Evolutionary conservation across 2,113 vertebrate species (phyloP), one percentile per base, ranked within the genome.

Genomic region (Anas platyrhynchos): DNA sequence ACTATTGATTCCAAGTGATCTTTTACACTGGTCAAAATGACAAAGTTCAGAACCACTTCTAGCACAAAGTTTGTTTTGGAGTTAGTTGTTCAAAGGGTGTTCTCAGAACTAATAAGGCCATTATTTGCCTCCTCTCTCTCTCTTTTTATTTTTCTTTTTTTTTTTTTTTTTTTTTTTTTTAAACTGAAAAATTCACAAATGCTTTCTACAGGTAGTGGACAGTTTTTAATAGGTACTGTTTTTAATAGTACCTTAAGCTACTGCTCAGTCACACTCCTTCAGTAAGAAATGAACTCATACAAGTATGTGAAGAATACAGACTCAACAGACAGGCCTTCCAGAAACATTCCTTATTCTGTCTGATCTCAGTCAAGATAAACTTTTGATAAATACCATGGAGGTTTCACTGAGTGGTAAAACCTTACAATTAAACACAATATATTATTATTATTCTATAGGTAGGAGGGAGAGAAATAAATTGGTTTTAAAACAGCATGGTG

Each of bases 61-160:
- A 91, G 85, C 46, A 79, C 50, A 88, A 84, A 75, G 62, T 83
- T 96, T 95, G 80, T 71, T 93, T 96, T 95, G 56, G 77, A 72
- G 63, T 55, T 68, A 50, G 55, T 56, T 50, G 56, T 87, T 74
- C 88, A 94, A 95, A 91, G 79, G 34, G 26, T 68, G 11, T 83
- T 86, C 46, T 69, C 56, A 41, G 66, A 83, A 38, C 20, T 74
- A 68, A 1, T 10, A 36, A 34, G 23, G 68, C 22, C 50, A 71
- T 20, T 77, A 58, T 89, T 91, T 93, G 6, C 16, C 3, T 7
- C 11, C 26, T 17, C 22, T 22, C 0, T 27, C 34, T 61, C 12
- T 16, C 36, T 59, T 25, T 36, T 41, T 59, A 69, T 36, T 17
- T 32, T 43, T 44, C 7, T 54, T 14, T 13, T 20, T 59, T 20